Evolutionary conservation across 2,113 vertebrate species (phyloP).

Genomic region (Nanorana parkeri): DNA sequence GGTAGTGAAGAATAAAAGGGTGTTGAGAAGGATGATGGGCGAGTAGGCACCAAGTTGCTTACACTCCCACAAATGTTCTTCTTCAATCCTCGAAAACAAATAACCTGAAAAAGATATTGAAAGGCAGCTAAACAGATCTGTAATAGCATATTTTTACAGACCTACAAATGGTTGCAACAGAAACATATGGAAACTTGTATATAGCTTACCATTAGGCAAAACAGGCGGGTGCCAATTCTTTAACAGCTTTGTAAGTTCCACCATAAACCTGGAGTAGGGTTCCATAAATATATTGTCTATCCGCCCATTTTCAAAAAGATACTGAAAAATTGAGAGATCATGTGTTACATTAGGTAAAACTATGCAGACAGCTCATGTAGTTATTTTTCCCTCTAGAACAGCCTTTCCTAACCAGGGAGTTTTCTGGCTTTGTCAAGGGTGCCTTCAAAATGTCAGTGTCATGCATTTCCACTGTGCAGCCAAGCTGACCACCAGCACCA

Average conservation of each 20-base stretch:
- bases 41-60: constrained; percentile 97
- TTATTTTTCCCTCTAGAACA: too few relatives aligned
- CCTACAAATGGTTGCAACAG: background rate
- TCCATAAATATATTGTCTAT: constrained; percentile 99
- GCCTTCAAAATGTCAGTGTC: too few relatives aligned
- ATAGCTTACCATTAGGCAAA: constrained; percentile 84
- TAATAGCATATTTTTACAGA: background rate
- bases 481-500: too few relatives aligned
- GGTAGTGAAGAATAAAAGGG: constrained; percentile 96
- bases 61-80: constrained; percentile 95
- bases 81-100: constrained; percentile 92
- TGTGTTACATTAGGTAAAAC: too few relatives aligned
- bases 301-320: constrained; percentile 94
- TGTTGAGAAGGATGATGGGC: constrained; percentile 95
- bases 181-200: background rate
- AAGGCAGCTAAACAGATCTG: background rate
- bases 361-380: too few relatives aligned
- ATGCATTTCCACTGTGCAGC: too few relatives aligned
- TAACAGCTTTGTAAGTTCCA: constrained; percentile 87
- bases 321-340: constrained; percentile 69
- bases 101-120: constrained; percentile 74
- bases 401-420: too few relatives aligned
- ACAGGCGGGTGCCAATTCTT: constrained; percentile 88
- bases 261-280: constrained; percentile 92
- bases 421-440: too few relatives aligned